Evolutionary conservation across 2,888 invertebrate species (phyloP).

Genomic region (Harpalus rubripes): DNA sequence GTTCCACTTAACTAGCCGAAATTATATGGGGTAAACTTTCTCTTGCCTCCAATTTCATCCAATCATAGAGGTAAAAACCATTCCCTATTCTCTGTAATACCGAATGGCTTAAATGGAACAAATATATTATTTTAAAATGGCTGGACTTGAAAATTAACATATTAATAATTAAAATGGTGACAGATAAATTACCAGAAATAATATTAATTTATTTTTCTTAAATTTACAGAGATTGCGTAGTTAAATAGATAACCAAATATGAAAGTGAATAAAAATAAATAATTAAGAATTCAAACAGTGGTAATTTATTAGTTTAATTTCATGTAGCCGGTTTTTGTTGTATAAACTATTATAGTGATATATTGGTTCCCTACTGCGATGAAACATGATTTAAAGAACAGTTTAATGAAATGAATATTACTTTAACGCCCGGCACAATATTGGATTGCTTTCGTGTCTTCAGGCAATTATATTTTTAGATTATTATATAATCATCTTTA

Average conservation of each 20-base stretch:
- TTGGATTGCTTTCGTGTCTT: constrained; percentile 20
- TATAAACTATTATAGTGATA: constrained; percentile 57
- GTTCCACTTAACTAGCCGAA: too few relatives aligned
- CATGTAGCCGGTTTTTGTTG: constrained; percentile 22
- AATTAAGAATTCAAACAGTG: constrained; percentile 47
- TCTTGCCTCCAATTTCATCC: too few relatives aligned
- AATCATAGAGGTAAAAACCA: too few relatives aligned
- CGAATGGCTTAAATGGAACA: too few relatives aligned
- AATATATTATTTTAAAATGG: too few relatives aligned
- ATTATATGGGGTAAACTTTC: too few relatives aligned
- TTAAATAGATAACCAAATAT: constrained; percentile 25
- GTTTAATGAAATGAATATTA: constrained; percentile 50
- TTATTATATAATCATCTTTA: constrained; percentile 37
- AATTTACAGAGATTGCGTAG: constrained; percentile 32
- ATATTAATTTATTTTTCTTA: constrained; percentile 12
- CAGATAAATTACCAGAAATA: background rate
- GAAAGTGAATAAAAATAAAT: constrained; percentile 40
- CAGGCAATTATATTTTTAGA: constrained; percentile 41
- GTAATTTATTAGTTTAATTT: constrained; percentile 47
- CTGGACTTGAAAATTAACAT: too few relatives aligned
- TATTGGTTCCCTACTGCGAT: constrained; percentile 55
- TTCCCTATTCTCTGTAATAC: too few relatives aligned
- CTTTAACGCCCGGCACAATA: constrained; percentile 35
- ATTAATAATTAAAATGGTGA: too few relatives aligned
- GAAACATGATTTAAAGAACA: constrained; percentile 52